A percentile compares a stretch with the other conserved stretches of the same genome.
Conservation (phyloP, 2,888 invertebrate genomes). For the Eupithecia dodoneata region DNA sequence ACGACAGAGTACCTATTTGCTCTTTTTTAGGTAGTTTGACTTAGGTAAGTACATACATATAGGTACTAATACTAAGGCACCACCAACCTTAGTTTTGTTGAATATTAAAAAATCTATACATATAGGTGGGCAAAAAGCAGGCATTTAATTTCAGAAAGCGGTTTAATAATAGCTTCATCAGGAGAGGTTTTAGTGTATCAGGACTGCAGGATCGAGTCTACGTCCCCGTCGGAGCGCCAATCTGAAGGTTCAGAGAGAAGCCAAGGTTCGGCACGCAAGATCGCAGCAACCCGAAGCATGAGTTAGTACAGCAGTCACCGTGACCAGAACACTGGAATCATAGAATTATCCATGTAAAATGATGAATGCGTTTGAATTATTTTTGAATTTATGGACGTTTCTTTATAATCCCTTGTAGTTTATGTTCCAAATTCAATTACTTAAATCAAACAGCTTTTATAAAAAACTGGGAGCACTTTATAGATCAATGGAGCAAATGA, state of each 20-base stretch:
- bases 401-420: neutral
- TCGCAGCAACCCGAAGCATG: conserved; percentile 30
- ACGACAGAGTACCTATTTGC: too few relatives aligned
- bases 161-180: neutral
- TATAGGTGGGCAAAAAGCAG: neutral
- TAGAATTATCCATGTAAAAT: neutral
- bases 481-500: neutral
- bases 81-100: neutral
- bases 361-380: neutral
- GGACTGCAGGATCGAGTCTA: conserved; percentile 8
- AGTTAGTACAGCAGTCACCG: conserved; percentile 40
- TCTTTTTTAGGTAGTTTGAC: too few relatives aligned
- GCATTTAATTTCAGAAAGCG: conserved; percentile 7
- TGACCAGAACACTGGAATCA: conserved; percentile 42
- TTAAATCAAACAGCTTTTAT: neutral
- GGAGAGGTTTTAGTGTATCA: neutral
- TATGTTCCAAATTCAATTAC: neutral
- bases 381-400: neutral
- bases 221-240: conserved; percentile 32
- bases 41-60: too few relatives aligned
- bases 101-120: neutral
- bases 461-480: neutral
- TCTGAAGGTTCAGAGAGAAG: conserved; percentile 34
- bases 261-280: conserved; percentile 33
- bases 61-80: too few relatives aligned